phyloP scores from a whole-genome alignment of 2,888 invertebrate genomes.

The Synergus umbraculus region DNA sequence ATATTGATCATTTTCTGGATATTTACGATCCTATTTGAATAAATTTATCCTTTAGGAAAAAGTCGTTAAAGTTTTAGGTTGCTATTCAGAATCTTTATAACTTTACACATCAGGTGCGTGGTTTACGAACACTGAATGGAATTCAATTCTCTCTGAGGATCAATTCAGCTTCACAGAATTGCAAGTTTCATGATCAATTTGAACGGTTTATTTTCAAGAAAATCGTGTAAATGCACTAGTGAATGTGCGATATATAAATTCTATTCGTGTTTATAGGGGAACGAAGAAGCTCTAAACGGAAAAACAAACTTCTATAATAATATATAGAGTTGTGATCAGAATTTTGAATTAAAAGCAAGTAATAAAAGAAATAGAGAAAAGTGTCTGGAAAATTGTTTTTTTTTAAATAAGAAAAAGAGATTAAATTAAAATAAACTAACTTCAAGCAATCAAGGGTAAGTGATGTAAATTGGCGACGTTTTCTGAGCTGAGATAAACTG shows the following conservation, averaged over 20 bases:
- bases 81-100: not conserved
- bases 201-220: constrained; percentile 7
- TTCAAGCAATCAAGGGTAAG: not conserved
- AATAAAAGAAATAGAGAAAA: not conserved
- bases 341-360: not conserved
- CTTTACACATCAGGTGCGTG: constrained; percentile 7
- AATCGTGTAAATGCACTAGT: constrained; percentile 4
- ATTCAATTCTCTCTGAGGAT: constrained; percentile 19
- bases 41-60: not conserved
- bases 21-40: not conserved
- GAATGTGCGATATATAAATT: constrained; percentile 45
- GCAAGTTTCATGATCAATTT: constrained; percentile 33
- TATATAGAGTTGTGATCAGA: constrained; percentile 1
- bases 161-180: constrained; percentile 14
- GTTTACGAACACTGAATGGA: constrained; percentile 17
- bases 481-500: not conserved
- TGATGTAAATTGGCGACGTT: constrained; percentile 7
- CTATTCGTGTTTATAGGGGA: constrained; percentile 7
- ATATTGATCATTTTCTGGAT: too few relatives aligned
- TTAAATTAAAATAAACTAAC: not conserved
- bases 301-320: not conserved
- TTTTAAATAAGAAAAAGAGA: not conserved
- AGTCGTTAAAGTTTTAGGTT: not conserved
- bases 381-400: too few relatives aligned
- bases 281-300: constrained; percentile 12